phyloP scores from a whole-genome alignment of 2,797 vertebrate genomes.

The Neosilurus mollespiculum region DNA sequence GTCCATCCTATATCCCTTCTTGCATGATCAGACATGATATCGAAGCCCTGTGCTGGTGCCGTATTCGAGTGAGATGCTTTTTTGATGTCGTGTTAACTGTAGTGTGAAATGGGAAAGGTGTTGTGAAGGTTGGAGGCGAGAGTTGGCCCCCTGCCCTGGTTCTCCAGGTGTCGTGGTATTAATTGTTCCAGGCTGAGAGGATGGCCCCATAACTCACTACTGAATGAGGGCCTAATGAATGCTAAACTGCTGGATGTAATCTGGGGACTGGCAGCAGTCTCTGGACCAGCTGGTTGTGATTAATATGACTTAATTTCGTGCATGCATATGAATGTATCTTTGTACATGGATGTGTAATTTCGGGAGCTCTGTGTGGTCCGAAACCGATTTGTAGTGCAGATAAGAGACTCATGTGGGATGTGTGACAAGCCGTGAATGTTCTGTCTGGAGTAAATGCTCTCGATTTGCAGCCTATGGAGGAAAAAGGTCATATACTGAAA shows the following conservation, averaged over 20 bases:
- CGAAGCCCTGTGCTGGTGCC: not conserved
- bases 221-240: slow-evolving; percentile 62
- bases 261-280: slow-evolving; percentile 61
- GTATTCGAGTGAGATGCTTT: slow-evolving; percentile 15
- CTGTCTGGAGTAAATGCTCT: not conserved
- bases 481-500: slow-evolving; percentile 26
- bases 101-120: slow-evolving; percentile 32
- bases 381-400: not conserved
- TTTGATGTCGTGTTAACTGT: slow-evolving; percentile 19
- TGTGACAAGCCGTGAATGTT: not conserved
- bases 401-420: not conserved
- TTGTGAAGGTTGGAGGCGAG: slow-evolving; percentile 15
- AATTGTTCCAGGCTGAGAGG: slow-evolving; percentile 65
- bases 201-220: slow-evolving; percentile 66
- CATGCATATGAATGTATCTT: slow-evolving; percentile 5
- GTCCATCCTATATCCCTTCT: not conserved
- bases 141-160: slow-evolving; percentile 44
- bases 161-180: slow-evolving; percentile 68
- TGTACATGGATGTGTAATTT: slow-evolving; percentile 5
- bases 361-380: not conserved
- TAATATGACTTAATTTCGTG: slow-evolving; percentile 53
- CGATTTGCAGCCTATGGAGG: not conserved
- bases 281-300: slow-evolving; percentile 66
- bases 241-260: slow-evolving; percentile 56
- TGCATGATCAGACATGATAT: not conserved